Evolutionary conservation across 1,140 invertebrate genomes (phyloP).

Genomic region (Wiebesia pumilae): DNA sequence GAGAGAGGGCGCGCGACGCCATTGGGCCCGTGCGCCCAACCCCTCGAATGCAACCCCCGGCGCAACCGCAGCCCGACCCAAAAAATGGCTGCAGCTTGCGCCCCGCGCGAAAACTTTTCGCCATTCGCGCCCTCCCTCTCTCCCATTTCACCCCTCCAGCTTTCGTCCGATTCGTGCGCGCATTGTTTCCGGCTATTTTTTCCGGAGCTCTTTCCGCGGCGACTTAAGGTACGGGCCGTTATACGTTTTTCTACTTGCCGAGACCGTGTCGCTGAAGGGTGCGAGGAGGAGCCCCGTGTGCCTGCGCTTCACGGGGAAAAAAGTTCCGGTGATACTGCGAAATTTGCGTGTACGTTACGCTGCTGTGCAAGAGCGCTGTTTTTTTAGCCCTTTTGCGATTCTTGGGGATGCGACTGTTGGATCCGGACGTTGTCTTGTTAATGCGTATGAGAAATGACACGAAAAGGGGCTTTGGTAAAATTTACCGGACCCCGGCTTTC

Average conservation of each 20-base stretch:
- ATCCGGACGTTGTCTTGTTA: background rate
- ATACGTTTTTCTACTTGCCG: conserved; percentile 24
- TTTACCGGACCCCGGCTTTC: background rate
- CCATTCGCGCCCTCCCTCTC: conserved; percentile 41
- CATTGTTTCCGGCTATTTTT: conserved; percentile 40
- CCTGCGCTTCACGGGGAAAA: background rate
- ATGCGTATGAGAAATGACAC: background rate
- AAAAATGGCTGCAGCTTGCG: conserved; percentile 46
- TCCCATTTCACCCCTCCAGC: background rate
- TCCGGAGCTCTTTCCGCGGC: background rate
- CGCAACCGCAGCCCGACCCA: conserved; percentile 7
- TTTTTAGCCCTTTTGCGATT: background rate
- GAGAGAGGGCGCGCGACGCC: background rate
- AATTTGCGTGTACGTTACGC: background rate
- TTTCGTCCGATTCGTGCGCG: conserved; percentile 28
- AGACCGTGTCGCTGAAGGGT: background rate
- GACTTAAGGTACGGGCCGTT: background rate
- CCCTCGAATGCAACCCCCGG: conserved; percentile 4
- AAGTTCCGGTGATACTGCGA: background rate
- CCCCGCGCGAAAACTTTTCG: conserved; percentile 39
- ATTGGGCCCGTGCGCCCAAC: conserved; percentile 26
- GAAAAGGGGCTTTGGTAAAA: background rate
- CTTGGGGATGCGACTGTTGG: background rate
- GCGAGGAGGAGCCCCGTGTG: background rate
- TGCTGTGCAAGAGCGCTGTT: too few relatives aligned